Evolutionary conservation across 2,113 vertebrate species (phyloP).

Genomic region (Pandion haliaetus): DNA sequence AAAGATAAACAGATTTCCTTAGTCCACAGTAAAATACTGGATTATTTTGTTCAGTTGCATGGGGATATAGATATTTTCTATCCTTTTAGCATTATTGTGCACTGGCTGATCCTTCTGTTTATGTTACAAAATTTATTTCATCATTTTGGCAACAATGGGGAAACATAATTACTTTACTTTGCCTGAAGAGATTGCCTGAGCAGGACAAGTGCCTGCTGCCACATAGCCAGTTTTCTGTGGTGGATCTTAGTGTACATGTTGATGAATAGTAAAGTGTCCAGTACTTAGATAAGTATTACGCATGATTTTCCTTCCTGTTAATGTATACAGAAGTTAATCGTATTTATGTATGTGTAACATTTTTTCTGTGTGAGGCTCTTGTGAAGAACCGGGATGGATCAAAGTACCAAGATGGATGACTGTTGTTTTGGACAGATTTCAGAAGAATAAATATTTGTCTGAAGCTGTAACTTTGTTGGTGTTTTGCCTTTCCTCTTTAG

Average conservation of each 20-base stretch:
- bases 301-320: background rate
- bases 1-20: background rate
- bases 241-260: background rate
- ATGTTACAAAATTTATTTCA: background rate
- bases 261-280: background rate
- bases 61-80: background rate
- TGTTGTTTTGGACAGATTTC: background rate
- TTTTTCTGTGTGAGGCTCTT: background rate
- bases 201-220: background rate
- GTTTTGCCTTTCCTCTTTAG: background rate
- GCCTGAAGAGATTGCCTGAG: background rate
- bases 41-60: background rate
- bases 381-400: background rate
- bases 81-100: background rate
- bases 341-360: background rate
- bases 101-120: background rate
- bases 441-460: background rate
- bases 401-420: background rate
- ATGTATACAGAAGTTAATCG: background rate
- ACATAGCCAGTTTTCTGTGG: background rate
- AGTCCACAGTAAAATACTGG: background rate
- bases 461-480: background rate
- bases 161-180: background rate
- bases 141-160: background rate
- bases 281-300: background rate